Evolutionary conservation across 2,888 invertebrate genomes (phyloP).

Genomic region (Enchytraeus crypticus): DNA sequence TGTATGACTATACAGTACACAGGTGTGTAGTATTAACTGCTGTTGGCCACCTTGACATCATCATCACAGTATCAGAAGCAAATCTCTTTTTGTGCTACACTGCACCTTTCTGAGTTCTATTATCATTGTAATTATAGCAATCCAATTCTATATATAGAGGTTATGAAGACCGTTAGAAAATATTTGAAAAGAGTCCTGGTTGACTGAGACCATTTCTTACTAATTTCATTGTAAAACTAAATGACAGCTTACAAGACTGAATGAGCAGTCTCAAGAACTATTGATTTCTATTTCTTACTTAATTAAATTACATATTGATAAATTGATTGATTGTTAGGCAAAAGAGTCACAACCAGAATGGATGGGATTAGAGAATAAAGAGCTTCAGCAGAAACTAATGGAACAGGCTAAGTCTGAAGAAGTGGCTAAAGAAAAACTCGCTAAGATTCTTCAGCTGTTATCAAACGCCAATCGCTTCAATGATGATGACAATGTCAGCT

Average conservation of each 20-base stretch:
- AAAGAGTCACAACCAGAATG: not conserved
- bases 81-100: not conserved
- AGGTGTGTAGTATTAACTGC: not conserved
- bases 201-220: not conserved
- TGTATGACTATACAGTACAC: too few relatives aligned
- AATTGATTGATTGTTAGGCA: not conserved
- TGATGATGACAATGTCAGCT: not conserved
- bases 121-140: not conserved
- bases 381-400: constrained; percentile 34
- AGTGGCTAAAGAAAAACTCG: constrained; percentile 28
- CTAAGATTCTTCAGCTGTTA: not conserved
- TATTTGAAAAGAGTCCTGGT: not conserved
- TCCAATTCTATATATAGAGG: not conserved
- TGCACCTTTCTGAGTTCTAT: not conserved
- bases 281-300: too few relatives aligned
- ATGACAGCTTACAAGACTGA: too few relatives aligned
- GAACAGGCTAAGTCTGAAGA: constrained; percentile 33
- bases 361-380: constrained; percentile 29
- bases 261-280: too few relatives aligned
- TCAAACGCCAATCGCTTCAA: not conserved
- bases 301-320: too few relatives aligned
- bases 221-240: too few relatives aligned
- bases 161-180: not conserved
- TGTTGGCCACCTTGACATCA: not conserved
- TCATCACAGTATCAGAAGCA: too few relatives aligned